phyloP scores from a whole-genome alignment of 2,888 invertebrate species.

The Ligdia adustata region DNA sequence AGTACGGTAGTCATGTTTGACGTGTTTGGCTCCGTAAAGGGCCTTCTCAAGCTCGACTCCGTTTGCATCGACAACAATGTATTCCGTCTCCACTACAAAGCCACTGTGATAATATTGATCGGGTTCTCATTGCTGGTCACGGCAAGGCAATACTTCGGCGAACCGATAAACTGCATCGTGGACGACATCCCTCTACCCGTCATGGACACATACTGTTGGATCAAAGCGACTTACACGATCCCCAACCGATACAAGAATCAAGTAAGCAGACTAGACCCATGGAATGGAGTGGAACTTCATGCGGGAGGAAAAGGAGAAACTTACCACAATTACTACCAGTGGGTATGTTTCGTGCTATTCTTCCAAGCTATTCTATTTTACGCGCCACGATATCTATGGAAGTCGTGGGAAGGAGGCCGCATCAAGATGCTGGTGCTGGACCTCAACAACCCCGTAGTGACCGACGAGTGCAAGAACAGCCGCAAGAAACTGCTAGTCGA shows the following conservation, averaged over 20 bases:
- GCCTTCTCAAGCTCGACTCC: constrained; percentile 94
- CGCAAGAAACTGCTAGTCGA: constrained; percentile 93
- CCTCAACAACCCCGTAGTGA: constrained; percentile 93
- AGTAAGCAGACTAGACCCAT: constrained; percentile 92
- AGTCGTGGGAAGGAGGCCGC: constrained; percentile 96
- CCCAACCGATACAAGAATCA: constrained; percentile 91
- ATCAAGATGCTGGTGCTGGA: constrained; percentile 96
- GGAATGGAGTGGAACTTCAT: constrained; percentile 92
- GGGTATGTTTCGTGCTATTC: constrained; percentile 96
- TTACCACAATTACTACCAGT: constrained; percentile 98
- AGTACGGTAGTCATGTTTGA: constrained; percentile 92
- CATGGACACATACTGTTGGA: constrained; percentile 97
- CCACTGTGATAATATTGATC: constrained; percentile 94
- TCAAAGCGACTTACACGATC: constrained; percentile 96
- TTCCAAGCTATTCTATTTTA: constrained; percentile 96
- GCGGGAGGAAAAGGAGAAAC: constrained; percentile 92
- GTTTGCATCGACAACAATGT: constrained; percentile 98
- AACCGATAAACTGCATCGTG: constrained; percentile 98
- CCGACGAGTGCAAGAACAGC: constrained; percentile 91
- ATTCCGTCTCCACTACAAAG: constrained; percentile 96
- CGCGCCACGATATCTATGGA: constrained; percentile 96
- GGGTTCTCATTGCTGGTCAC: constrained; percentile 97
- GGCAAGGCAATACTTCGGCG: constrained; percentile 97
- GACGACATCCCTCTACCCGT: constrained; percentile 95
- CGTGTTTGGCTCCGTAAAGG: constrained; percentile 97